A percentile compares a stretch with the other conserved stretches of the same genome.
Conservation (phyloP, 2,888 invertebrate genomes). For the Agrochola macilenta region DNA sequence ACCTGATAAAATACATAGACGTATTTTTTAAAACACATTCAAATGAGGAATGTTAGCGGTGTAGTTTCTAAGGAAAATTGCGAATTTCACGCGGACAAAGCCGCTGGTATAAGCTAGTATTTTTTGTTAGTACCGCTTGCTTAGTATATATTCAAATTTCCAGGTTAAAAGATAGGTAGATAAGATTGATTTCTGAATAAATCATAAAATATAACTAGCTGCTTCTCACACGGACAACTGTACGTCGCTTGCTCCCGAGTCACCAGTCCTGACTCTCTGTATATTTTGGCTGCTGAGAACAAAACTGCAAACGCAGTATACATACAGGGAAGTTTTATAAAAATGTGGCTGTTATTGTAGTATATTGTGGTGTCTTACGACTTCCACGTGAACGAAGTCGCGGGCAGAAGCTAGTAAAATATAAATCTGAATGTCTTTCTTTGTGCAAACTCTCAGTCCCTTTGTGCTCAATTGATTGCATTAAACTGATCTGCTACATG, state of each 20-base stretch:
- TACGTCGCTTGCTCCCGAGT: too few relatives aligned
- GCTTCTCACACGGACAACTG: too few relatives aligned
- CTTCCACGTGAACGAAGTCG: too few relatives aligned
- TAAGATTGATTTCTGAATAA: neutral
- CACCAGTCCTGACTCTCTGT: too few relatives aligned
- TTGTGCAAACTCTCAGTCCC: neutral
- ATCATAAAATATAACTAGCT: too few relatives aligned
- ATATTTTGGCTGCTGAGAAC: too few relatives aligned
- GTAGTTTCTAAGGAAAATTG: neutral
- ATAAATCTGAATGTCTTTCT: neutral
- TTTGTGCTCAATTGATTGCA: neutral
- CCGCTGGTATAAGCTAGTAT: neutral
- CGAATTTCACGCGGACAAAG: neutral
- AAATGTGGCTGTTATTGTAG: too few relatives aligned
- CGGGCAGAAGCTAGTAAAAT: neutral
- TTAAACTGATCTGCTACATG: neutral
- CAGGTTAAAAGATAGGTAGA: neutral
- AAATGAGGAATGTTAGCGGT: neutral
- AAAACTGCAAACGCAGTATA: too few relatives aligned
- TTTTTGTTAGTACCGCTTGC: neutral
- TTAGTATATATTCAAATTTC: neutral
- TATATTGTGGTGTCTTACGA: too few relatives aligned
- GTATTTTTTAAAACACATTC: neutral
- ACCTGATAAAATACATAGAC: neutral
- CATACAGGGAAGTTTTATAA: too few relatives aligned